Evolutionary conservation across 2,113 vertebrate species (phyloP).

Genomic region (Pseudopodoces humilis): DNA sequence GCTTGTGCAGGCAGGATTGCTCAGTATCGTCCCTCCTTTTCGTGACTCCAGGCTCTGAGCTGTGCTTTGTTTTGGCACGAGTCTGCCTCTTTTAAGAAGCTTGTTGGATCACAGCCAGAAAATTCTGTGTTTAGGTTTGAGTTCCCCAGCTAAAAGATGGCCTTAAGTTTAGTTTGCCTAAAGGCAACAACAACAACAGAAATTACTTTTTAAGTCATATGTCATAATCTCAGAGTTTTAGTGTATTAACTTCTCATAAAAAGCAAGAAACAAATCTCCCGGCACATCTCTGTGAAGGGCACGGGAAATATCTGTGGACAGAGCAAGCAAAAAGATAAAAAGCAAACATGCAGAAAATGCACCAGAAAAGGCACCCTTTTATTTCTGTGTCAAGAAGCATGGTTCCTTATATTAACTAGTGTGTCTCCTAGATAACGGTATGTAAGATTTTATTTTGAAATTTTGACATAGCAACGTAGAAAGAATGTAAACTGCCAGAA

Average conservation of each 20-base stretch:
- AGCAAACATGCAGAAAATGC: background rate
- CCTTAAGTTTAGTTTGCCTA: background rate
- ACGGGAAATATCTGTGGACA: background rate
- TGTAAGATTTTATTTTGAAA: background rate
- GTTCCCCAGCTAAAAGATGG: background rate
- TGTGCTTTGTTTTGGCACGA: background rate
- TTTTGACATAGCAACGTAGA: fast-evolving
- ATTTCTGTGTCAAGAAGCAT: background rate
- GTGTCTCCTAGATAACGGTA: background rate
- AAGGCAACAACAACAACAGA: background rate
- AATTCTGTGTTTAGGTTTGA: background rate
- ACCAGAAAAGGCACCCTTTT: background rate
- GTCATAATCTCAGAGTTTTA: background rate
- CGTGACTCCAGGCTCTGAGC: background rate
- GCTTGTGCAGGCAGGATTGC: background rate
- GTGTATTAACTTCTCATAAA: background rate
- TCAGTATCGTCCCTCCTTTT: fast-evolving
- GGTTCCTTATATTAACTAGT: background rate
- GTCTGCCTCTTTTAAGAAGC: background rate
- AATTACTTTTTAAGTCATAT: background rate
- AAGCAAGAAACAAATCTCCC: background rate
- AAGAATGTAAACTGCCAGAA: background rate
- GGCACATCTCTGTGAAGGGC: fast-evolving
- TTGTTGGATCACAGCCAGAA: background rate
- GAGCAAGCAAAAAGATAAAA: background rate